Evolutionary conservation across 1,140 invertebrate genomes (phyloP).

Genomic region (Zaprionus gabonicus): DNA sequence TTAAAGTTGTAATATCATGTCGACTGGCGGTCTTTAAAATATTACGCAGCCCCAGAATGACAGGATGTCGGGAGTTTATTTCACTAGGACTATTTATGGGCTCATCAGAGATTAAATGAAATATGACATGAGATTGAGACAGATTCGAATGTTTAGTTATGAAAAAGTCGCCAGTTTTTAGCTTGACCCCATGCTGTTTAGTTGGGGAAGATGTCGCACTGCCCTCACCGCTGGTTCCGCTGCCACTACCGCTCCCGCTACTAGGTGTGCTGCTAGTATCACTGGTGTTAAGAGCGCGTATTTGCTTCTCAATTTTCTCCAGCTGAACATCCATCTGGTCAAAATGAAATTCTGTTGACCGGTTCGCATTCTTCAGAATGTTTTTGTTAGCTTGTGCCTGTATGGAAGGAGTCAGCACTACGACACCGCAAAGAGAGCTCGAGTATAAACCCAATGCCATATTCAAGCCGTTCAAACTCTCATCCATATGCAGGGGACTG

Average conservation of each 20-base stretch:
- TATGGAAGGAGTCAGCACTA: constrained; percentile 92
- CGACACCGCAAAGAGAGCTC: constrained; percentile 93
- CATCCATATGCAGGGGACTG: constrained; percentile 86
- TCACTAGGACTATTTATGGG: constrained; percentile 89
- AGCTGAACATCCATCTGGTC: constrained; percentile 91
- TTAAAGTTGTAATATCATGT: constrained; percentile 96
- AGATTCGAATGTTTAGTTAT: constrained; percentile 98
- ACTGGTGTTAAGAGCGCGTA: constrained; percentile 81
- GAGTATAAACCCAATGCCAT: constrained; percentile 97
- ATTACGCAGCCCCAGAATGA: constrained; percentile 97
- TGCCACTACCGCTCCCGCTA: constrained; percentile 42
- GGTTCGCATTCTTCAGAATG: constrained; percentile 82
- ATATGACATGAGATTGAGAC: constrained; percentile 96
- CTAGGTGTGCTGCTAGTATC: constrained; percentile 61
- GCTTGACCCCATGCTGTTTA: constrained; percentile 84
- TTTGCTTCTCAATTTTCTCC: constrained; percentile 88
- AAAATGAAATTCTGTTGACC: constrained; percentile 83
- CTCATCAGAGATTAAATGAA: constrained; percentile 96
- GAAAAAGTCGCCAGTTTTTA: constrained; percentile 96
- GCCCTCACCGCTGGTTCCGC: constrained; percentile 39
- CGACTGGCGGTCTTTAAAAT: constrained; percentile 97
- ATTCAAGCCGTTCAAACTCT: constrained; percentile 88
- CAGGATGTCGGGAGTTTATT: constrained; percentile 97
- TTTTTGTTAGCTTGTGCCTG: constrained; percentile 75
- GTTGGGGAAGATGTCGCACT: constrained; percentile 62